Percentiles rank a stretch among this genome's conserved stretches.
Conservation (phyloP, 23 tunicate species). For the Diplosoma virens region DNA sequence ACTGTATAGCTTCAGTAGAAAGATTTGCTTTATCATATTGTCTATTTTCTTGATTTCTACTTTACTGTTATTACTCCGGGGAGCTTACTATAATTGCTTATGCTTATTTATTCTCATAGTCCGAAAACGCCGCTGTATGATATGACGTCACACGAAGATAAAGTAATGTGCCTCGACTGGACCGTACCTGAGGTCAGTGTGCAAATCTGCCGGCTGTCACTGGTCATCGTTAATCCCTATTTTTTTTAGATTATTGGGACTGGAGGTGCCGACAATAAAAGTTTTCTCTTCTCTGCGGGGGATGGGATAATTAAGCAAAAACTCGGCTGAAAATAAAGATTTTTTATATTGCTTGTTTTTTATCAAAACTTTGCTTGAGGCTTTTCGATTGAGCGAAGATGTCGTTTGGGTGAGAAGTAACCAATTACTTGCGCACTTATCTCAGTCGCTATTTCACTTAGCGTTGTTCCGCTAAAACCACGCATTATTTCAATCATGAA, state of each 20-base stretch:
- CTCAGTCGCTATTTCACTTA: too few species aligned
- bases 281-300: slow-evolving; percentile 26
- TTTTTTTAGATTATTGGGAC: slow-evolving; percentile 39
- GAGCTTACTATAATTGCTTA: too few species aligned
- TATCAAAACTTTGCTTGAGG: neutral
- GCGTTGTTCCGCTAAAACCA: too few species aligned
- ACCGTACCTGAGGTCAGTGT: slow-evolving; percentile 29
- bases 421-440: too few species aligned
- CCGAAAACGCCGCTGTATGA: slow-evolving; percentile 85
- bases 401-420: too few species aligned
- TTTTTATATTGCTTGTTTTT: neutral
- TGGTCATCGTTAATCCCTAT: too few species aligned
- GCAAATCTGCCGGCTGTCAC: neutral
- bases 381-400: too few species aligned
- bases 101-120: too few species aligned
- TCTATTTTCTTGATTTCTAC: neutral
- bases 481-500: too few species aligned
- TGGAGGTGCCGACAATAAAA: slow-evolving; percentile 79
- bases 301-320: slow-evolving; percentile 11
- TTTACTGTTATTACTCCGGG: neutral
- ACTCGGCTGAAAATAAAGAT: neutral
- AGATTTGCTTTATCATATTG: neutral
- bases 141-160: slow-evolving; percentile 68
- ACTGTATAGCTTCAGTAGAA: neutral
- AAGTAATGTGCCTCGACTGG: slow-evolving; percentile 92